Conservation (phyloP, 2,888 invertebrate species). For the Metacarcinus magister region DNA sequence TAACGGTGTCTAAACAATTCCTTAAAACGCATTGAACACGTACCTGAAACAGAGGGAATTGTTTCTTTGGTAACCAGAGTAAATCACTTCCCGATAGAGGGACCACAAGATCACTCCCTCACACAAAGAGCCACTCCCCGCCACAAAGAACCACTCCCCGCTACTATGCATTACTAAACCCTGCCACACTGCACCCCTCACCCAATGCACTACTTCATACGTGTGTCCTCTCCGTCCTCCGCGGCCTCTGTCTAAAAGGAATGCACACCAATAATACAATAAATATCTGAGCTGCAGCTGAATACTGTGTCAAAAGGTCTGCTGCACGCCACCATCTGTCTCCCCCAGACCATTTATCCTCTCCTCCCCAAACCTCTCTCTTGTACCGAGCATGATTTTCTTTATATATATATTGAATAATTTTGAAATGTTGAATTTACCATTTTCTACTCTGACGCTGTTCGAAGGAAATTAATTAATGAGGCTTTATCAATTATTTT, state of each 20-base stretch:
- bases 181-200: background rate
- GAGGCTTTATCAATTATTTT: background rate
- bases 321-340: background rate
- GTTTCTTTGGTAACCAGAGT: background rate
- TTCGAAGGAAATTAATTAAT: background rate
- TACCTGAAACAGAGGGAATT: background rate
- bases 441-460: background rate
- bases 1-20: background rate
- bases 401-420: too few relatives aligned
- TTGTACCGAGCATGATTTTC: background rate
- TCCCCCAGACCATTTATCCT: background rate
- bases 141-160: background rate
- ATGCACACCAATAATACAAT: background rate
- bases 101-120: background rate
- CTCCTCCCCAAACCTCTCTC: background rate
- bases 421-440: background rate
- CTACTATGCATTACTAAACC: background rate
- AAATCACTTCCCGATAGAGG: background rate
- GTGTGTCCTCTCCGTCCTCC: background rate
- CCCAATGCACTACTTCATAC: background rate
- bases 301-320: background rate
- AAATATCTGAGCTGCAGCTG: slow-evolving; percentile 2
- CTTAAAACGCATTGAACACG: background rate
- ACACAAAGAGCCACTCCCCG: background rate
- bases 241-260: background rate